phyloP scores from a whole-genome alignment of 2,113 vertebrate species.

The Xiphophorus couchianus region DNA sequence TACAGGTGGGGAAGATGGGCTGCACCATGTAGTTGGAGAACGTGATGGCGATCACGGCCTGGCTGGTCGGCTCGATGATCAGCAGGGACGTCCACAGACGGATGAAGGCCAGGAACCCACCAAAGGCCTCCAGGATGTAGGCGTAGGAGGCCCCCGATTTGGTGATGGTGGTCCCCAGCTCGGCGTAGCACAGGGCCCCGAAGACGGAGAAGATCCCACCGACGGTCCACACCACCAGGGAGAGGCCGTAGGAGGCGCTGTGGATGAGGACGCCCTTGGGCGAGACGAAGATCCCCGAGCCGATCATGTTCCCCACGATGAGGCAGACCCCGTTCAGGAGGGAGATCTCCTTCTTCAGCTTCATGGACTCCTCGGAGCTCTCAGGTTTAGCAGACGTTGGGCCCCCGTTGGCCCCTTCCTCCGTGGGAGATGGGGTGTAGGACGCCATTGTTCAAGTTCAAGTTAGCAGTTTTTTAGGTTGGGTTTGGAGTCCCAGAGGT shows the following conservation, averaged over 20 bases:
- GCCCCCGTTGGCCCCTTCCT: conserved; percentile 61
- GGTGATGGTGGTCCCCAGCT: conserved; percentile 93
- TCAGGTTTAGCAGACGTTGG: conserved; percentile 12
- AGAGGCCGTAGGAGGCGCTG: conserved; percentile 89
- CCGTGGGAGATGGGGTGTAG: conserved; percentile 67
- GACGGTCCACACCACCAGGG: conserved; percentile 87
- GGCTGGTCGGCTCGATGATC: conserved; percentile 93
- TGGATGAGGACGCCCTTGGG: conserved; percentile 91
- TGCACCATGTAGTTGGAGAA: conserved; percentile 95
- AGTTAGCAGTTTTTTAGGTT: conserved; percentile 1
- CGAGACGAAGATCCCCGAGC: conserved; percentile 93
- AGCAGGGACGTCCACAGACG: conserved; percentile 92
- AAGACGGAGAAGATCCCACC: conserved; percentile 91
- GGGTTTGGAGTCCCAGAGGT: conserved; percentile 21
- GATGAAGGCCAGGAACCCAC: conserved; percentile 88
- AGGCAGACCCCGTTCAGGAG: conserved; percentile 89
- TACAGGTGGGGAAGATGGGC: conserved; percentile 88
- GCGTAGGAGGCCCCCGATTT: conserved; percentile 94
- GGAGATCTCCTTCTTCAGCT: conserved; percentile 92
- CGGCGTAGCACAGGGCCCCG: conserved; percentile 91
- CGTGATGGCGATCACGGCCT: conserved; percentile 92
- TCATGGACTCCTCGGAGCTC: conserved; percentile 75
- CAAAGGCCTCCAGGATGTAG: conserved; percentile 92
- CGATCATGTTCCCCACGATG: conserved; percentile 96
- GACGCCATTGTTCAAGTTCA: conserved; percentile 76